These are phyloP conservation scores for Cryptocheilus praepositus DNA, from an alignment of 2,888 invertebrate species.

Conservation along the genomic window DNA sequence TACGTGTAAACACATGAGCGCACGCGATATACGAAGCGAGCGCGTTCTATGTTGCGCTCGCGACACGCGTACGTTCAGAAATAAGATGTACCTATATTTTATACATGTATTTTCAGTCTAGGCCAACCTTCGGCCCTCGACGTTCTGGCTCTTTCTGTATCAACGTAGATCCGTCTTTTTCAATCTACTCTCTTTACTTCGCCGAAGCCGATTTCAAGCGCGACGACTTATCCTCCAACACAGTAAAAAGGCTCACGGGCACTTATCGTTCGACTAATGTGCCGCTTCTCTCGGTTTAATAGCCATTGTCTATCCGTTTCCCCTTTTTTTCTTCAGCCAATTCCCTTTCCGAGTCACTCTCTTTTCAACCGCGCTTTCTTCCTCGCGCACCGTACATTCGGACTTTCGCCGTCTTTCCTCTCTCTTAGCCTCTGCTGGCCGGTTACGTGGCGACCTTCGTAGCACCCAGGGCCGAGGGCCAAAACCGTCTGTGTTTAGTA, in stretches of 20 bases:
- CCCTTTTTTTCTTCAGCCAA: not conserved
- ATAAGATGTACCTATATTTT: slow-evolving; percentile 65
- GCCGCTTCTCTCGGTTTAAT: slow-evolving; percentile 19
- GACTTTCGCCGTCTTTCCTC: not conserved
- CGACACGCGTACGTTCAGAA: slow-evolving; percentile 38
- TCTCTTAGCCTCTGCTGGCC: slow-evolving; percentile 31
- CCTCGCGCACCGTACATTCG: not conserved
- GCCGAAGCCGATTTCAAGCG: not conserved
- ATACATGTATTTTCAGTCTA: slow-evolving; percentile 71
- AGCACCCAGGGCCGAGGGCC: slow-evolving; percentile 68
- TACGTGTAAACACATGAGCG: not conserved
- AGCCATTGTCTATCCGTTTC: no score
- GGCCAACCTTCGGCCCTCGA: slow-evolving; percentile 66
- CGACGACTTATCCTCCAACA: slow-evolving; percentile 8
- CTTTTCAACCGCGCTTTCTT: slow-evolving; percentile 11
- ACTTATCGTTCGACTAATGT: slow-evolving; percentile 13
- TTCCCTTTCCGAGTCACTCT: not conserved
- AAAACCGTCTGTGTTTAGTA: slow-evolving; percentile 62
- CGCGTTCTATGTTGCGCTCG: slow-evolving; percentile 17
- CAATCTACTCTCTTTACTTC: slow-evolving; percentile 14
- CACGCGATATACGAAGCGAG: slow-evolving; percentile 16
- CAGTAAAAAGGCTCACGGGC: not conserved
- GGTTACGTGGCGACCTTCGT: slow-evolving; percentile 65
- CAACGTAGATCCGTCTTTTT: slow-evolving; percentile 16
- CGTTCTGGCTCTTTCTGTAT: slow-evolving; percentile 36